Conservation (phyloP, 2,888 invertebrate species). For the Leucoptera coffeella region DNA sequence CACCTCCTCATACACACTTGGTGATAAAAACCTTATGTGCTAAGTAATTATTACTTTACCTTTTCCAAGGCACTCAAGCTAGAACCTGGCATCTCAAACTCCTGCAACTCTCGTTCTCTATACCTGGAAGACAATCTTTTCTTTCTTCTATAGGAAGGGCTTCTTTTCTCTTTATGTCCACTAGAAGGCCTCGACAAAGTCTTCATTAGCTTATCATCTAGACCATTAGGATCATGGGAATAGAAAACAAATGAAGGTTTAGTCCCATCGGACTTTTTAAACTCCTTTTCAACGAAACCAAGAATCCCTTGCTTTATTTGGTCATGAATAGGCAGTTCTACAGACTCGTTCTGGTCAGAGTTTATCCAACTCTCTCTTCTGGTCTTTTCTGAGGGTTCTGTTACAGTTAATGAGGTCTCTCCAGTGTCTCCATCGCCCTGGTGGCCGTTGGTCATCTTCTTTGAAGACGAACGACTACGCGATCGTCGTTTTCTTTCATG, state of each 20-base stretch:
- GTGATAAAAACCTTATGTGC: too few relatives aligned
- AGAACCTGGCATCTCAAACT: slow-evolving; percentile 45
- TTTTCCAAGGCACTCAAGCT: slow-evolving; percentile 46
- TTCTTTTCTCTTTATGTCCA: slow-evolving; percentile 41
- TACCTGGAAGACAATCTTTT: slow-evolving; percentile 40
- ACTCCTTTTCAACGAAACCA: slow-evolving; percentile 46
- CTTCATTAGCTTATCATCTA: slow-evolving; percentile 41
- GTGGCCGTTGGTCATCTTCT: slow-evolving; percentile 37
- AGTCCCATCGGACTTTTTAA: slow-evolving; percentile 30
- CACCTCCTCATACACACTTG: too few relatives aligned
- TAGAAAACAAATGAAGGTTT: slow-evolving; percentile 44
- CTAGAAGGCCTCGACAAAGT: slow-evolving; percentile 36
- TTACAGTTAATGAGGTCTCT: slow-evolving; percentile 9
- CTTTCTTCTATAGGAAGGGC: slow-evolving; percentile 42
- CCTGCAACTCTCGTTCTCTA: slow-evolving; percentile 36
- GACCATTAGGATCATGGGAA: slow-evolving; percentile 40
- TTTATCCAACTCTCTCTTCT: slow-evolving; percentile 43
- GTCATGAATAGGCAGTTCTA: slow-evolving; percentile 54
- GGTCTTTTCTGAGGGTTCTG: slow-evolving; percentile 19
- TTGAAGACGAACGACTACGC: slow-evolving; percentile 25
- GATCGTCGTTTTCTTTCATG: slow-evolving; percentile 20
- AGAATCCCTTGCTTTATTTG: slow-evolving; percentile 46
- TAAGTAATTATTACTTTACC: slow-evolving; percentile 14
- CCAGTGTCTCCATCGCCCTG: slow-evolving; percentile 8
- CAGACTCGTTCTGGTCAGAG: slow-evolving; percentile 44